Conservation (phyloP, 2,888 invertebrate genomes). For the Diarsia dahlii region DNA sequence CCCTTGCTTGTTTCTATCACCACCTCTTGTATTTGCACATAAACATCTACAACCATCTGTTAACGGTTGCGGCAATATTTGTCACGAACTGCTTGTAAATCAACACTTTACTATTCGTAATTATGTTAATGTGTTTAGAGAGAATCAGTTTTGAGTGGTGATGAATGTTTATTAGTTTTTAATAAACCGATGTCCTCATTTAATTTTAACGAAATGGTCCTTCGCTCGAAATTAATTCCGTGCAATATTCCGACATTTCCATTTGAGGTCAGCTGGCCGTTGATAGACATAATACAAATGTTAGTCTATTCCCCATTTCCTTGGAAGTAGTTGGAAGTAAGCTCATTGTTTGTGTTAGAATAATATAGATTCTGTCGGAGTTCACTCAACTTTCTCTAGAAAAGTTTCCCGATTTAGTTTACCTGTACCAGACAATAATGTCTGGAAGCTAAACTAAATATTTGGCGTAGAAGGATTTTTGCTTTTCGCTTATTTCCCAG, state of each 20-base stretch:
- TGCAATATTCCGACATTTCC: constrained; percentile 33
- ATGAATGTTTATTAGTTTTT: constrained; percentile 32
- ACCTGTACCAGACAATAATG: constrained; percentile 17
- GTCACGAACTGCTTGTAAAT: constrained; percentile 10
- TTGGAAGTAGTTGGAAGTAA: constrained; percentile 28
- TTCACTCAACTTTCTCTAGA: constrained; percentile 42
- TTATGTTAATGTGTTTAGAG: constrained; percentile 37
- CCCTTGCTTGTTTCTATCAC: constrained; percentile 16
- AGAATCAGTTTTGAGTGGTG: constrained; percentile 27
- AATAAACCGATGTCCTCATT: constrained; percentile 44
- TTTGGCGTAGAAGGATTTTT: constrained; percentile 9
- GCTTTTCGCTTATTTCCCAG: neutral
- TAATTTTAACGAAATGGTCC: constrained; percentile 24
- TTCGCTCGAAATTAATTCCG: constrained; percentile 33
- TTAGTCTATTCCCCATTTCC: constrained; percentile 26
- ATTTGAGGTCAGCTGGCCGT: constrained; percentile 40
- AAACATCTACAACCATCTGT: neutral
- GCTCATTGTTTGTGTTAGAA: constrained; percentile 31
- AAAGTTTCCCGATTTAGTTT: constrained; percentile 24
- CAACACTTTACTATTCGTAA: constrained; percentile 2
- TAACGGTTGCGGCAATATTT: constrained; percentile 15
- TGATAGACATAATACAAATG: constrained; percentile 29
- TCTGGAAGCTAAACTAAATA: constrained; percentile 31
- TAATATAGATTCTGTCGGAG: constrained; percentile 40
- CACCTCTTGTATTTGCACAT: neutral